These are phyloP conservation scores for Tiliacea citrago DNA, from an alignment of 2,888 invertebrate species.

Conservation along the genomic window DNA sequence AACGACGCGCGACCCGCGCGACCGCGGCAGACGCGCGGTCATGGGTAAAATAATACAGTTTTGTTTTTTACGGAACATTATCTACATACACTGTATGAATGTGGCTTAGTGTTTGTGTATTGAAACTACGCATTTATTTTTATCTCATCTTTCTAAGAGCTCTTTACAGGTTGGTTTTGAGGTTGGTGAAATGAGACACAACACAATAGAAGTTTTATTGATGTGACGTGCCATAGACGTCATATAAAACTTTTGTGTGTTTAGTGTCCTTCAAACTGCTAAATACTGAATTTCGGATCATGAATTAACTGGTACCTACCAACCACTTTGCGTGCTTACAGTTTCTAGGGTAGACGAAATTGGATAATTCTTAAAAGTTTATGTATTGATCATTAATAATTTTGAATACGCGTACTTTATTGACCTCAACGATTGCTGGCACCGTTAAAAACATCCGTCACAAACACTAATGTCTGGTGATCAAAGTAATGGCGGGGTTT, in stretches of 20 bases:
- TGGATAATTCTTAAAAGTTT: background rate
- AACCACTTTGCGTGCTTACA: too few relatives aligned
- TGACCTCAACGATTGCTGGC: background rate
- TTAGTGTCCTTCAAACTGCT: too few relatives aligned
- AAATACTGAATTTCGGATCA: background rate
- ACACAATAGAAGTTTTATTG: too few relatives aligned
- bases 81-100: background rate
- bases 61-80: conserved; percentile 10
- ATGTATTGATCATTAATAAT: background rate
- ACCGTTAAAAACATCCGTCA: conserved; percentile 42
- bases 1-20: conserved; percentile 3
- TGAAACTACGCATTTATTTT: background rate
- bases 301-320: background rate
- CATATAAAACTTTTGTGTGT: too few relatives aligned
- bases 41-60: background rate
- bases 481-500: conserved; percentile 50
- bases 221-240: too few relatives aligned
- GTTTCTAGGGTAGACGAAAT: background rate
- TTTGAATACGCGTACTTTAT: background rate
- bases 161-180: too few relatives aligned
- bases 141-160: background rate
- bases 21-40: conserved; percentile 5
- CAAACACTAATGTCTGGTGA: conserved; percentile 45
- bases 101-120: background rate
- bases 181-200: too few relatives aligned